A percentile compares a stretch with the other conserved stretches of the same genome.
phyloP scores from a whole-genome alignment of 2,888 invertebrate species.

The Plutella xylostella region DNA sequence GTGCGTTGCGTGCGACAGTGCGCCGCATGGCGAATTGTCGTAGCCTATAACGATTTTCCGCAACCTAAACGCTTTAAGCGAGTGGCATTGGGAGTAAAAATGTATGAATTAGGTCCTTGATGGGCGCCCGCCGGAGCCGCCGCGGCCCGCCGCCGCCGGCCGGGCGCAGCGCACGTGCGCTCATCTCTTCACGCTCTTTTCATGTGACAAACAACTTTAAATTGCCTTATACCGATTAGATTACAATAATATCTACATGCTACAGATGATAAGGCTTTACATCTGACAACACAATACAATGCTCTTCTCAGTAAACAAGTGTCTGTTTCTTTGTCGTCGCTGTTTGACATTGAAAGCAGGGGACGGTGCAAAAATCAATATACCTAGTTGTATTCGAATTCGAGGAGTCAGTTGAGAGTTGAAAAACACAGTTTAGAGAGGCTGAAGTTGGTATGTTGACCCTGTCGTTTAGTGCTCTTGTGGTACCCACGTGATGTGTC shows the following conservation, averaged over 20 bases:
- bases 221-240: too few relatives aligned
- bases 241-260: too few relatives aligned
- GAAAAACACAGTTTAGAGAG: too few relatives aligned
- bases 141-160: constrained; percentile 28
- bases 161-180: constrained; percentile 56
- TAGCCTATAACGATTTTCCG: constrained; percentile 45
- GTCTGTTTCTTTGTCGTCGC: constrained; percentile 30
- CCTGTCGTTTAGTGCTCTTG: too few relatives aligned
- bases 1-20: constrained; percentile 47
- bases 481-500: too few relatives aligned
- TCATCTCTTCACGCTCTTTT: too few relatives aligned
- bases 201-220: too few relatives aligned
- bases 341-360: constrained; percentile 35
- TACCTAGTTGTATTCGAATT: constrained; percentile 1
- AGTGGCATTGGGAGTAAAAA: constrained; percentile 43
- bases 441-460: too few relatives aligned
- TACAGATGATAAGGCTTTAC: too few relatives aligned
- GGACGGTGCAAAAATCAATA: constrained; percentile 6
- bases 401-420: neutral
- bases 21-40: constrained; percentile 41
- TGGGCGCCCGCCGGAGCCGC: too few relatives aligned
- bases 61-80: constrained; percentile 31
- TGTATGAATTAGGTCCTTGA: constrained; percentile 52
- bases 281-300: too few relatives aligned
- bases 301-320: constrained; percentile 55